phyloP scores from a whole-genome alignment of 2,113 vertebrate species.

The Lampris megalopsis region DNA sequence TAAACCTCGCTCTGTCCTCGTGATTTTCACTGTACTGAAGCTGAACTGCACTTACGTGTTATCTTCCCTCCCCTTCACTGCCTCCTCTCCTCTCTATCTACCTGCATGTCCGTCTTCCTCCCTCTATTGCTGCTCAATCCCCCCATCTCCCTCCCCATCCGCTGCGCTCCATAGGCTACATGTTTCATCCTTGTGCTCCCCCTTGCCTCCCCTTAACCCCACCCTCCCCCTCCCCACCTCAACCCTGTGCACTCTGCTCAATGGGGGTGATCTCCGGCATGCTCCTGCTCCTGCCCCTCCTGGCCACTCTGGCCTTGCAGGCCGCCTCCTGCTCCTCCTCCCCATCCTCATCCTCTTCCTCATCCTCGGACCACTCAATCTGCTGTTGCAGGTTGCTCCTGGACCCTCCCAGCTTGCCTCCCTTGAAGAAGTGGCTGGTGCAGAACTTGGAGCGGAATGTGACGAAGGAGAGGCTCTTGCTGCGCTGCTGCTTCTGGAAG shows the following conservation, averaged over 20 bases:
- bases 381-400: slow-evolving; percentile 80
- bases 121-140: not conserved
- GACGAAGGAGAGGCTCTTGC: slow-evolving; percentile 84
- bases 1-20: no score
- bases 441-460: slow-evolving; percentile 79
- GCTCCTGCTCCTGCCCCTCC: slow-evolving; percentile 81
- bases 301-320: slow-evolving; percentile 56
- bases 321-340: slow-evolving; percentile 49
- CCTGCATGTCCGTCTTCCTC: not conserved
- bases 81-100: not conserved
- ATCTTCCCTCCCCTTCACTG: not conserved
- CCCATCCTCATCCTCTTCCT: slow-evolving; percentile 72
- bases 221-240: slow-evolving; percentile 23
- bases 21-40: no score
- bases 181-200: not conserved
- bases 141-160: not conserved
- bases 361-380: slow-evolving; percentile 72
- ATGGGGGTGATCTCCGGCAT: slow-evolving; percentile 83
- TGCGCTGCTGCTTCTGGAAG: slow-evolving; percentile 78
- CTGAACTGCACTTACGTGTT: no score
- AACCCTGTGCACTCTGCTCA: slow-evolving; percentile 73
- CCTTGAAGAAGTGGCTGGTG: slow-evolving; percentile 68
- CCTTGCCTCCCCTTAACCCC: not conserved
- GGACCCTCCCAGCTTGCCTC: slow-evolving; percentile 65
- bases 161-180: not conserved